These are phyloP conservation scores for Centropristis striata DNA, from an alignment of 2,113 vertebrate species.

Conservation along the genomic window DNA sequence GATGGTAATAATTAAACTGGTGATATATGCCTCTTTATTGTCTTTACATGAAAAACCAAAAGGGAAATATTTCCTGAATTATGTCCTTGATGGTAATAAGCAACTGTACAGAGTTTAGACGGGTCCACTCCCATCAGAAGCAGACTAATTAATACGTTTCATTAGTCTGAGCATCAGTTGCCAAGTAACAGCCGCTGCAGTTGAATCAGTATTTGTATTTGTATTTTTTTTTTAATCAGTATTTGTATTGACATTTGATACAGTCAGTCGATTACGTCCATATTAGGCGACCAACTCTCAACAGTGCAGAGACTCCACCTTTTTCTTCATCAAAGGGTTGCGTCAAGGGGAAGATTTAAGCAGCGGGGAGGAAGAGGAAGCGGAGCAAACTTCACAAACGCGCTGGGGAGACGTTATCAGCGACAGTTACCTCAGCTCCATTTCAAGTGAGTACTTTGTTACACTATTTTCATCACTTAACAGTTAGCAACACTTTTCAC, in stretches of 20 bases:
- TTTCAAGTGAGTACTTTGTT: conserved; percentile 24
- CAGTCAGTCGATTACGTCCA: conserved; percentile 48
- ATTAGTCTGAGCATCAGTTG: too few species aligned
- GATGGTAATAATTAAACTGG: too few species aligned
- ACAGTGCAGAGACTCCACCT: conserved; percentile 70
- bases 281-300: conserved; percentile 39
- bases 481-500: neutral
- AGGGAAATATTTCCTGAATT: too few species aligned
- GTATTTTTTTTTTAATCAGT: too few species aligned
- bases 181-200: too few species aligned
- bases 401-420: neutral
- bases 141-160: neutral
- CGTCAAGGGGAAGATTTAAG: conserved; percentile 53
- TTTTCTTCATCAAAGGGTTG: conserved; percentile 55
- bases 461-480: too few species aligned
- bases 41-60: neutral
- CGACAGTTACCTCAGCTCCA: neutral
- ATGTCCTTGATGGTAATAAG: too few species aligned
- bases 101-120: neutral
- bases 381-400: conserved; percentile 9
- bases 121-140: neutral
- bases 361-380: conserved; percentile 63
- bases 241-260: neutral
- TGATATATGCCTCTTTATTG: too few species aligned
- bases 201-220: neutral